Conservation (phyloP, 2,888 invertebrate species). For the Ennomos quercinarius region DNA sequence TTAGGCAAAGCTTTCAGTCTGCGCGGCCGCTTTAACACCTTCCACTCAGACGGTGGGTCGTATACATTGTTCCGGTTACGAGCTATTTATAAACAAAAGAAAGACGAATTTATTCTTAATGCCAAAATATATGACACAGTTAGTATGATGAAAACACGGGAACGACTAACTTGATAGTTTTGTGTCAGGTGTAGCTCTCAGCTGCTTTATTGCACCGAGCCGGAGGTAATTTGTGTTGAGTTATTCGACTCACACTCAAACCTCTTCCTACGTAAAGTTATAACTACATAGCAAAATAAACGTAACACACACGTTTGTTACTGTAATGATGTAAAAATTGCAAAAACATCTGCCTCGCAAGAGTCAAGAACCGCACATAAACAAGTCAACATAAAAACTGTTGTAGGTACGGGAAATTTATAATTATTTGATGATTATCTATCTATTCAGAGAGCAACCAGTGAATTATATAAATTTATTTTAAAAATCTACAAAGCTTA, state of each 20-base stretch:
- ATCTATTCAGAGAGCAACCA: neutral
- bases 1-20: constrained; percentile 54
- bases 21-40: constrained; percentile 73
- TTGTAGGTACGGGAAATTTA: constrained; percentile 12
- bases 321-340: constrained; percentile 36
- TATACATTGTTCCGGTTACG: constrained; percentile 80
- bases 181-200: constrained; percentile 20
- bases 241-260: constrained; percentile 37
- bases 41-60: constrained; percentile 79
- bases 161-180: constrained; percentile 45
- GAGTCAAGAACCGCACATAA: constrained; percentile 35
- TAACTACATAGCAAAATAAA: constrained; percentile 35
- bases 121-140: constrained; percentile 78
- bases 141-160: constrained; percentile 66
- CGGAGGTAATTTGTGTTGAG: constrained; percentile 38
- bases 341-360: constrained; percentile 35
- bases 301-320: constrained; percentile 30
- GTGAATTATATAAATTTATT: neutral
- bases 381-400: constrained; percentile 25
- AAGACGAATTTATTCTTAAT: constrained; percentile 74
- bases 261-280: constrained; percentile 35
- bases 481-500: neutral
- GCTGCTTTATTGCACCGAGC: constrained; percentile 29
- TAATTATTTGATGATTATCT: neutral
- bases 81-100: constrained; percentile 82